These are phyloP conservation scores for Monoplex corrugatus DNA, from an alignment of 2,888 invertebrate genomes.

Conservation along the genomic window DNA sequence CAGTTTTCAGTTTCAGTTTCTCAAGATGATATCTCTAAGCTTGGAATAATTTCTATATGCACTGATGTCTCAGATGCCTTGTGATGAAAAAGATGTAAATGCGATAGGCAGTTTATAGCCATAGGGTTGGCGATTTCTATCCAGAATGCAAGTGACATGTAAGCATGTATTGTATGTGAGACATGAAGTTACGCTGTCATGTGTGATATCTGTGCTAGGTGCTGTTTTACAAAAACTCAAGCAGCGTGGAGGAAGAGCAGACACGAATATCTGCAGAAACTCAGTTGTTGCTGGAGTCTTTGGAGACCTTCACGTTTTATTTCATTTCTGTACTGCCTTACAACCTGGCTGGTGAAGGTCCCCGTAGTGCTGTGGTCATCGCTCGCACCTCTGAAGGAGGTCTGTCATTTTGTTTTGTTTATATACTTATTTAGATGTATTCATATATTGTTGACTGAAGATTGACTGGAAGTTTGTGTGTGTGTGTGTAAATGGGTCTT, in stretches of 20 bases:
- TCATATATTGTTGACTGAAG: too few relatives aligned
- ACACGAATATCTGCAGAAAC: conserved; percentile 35
- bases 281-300: conserved; percentile 86
- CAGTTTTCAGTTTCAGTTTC: too few relatives aligned
- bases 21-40: too few relatives aligned
- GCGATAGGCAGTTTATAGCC: too few relatives aligned
- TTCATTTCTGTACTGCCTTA: conserved; percentile 95
- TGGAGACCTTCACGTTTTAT: conserved; percentile 96
- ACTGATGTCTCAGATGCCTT: too few relatives aligned
- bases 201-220: conserved; percentile 42
- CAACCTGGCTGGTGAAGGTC: conserved; percentile 98
- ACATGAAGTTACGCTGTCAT: background rate
- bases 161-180: conserved; percentile 20
- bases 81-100: too few relatives aligned
- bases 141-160: too few relatives aligned
- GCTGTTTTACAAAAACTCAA: conserved; percentile 50
- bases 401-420: conserved; percentile 65
- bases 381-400: conserved; percentile 89
- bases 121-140: too few relatives aligned
- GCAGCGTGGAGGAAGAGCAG: conserved; percentile 23
- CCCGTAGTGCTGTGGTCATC: conserved; percentile 88
- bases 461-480: too few relatives aligned
- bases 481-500: too few relatives aligned
- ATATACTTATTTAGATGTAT: too few relatives aligned
- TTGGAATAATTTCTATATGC: too few relatives aligned